phyloP scores from a whole-genome alignment of 2,113 vertebrate genomes.

The Pongo pygmaeus region DNA sequence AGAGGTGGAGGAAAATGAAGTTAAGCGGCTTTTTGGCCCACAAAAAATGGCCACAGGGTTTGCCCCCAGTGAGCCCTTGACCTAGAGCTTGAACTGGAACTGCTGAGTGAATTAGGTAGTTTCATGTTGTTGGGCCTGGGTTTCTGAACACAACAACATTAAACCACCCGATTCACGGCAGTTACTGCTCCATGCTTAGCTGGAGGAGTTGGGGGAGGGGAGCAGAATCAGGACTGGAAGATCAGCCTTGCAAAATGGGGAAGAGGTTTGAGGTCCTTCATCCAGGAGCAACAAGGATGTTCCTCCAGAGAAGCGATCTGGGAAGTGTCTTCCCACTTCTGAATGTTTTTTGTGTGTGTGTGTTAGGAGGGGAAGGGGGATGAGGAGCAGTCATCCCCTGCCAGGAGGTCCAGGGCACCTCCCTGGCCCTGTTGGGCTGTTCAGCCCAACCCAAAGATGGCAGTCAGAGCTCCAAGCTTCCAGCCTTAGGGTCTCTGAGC shows the following conservation, averaged over 20 bases:
- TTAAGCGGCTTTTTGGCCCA: slow-evolving; percentile 44
- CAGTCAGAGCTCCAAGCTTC: neutral
- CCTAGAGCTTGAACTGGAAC: slow-evolving; percentile 79
- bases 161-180: slow-evolving; percentile 91
- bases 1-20: slow-evolving; percentile 40
- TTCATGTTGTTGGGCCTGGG: slow-evolving; percentile 92
- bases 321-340: neutral
- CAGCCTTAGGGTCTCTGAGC: neutral
- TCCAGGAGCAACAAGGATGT: neutral
- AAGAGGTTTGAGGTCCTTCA: neutral
- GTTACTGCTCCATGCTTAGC: slow-evolving; percentile 79
- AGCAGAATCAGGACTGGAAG: neutral
- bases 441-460: neutral
- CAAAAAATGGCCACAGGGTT: slow-evolving; percentile 74
- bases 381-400: neutral
- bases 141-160: slow-evolving; percentile 89
- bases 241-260: neutral
- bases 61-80: slow-evolving; percentile 71
- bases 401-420: neutral
- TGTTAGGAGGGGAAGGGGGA: neutral
- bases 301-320: neutral
- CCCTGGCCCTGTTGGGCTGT: neutral
- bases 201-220: neutral
- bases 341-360: neutral
- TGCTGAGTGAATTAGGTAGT: slow-evolving; percentile 92